Evolutionary conservation across 2,113 vertebrate genomes (phyloP), one percentile per base, ranked within the genome.

Genomic region (Cinclus cinclus): DNA sequence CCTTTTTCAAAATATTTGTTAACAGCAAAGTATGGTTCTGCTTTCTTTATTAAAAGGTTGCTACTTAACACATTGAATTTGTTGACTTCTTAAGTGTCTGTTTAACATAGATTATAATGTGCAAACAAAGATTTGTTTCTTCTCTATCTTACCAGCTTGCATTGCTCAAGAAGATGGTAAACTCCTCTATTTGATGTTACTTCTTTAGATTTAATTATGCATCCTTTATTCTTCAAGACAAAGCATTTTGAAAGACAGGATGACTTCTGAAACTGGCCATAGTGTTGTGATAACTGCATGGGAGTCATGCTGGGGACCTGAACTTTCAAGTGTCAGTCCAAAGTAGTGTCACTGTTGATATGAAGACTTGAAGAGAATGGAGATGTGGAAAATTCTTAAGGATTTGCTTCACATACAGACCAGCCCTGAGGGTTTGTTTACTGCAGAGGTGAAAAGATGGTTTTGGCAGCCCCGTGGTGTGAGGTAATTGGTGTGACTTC

Each of bases 61-160:
- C 88, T 96, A 94, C 69, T 92, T 89, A 89, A 96, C 65, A 52
- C 83, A 11, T 25, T 46, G 89, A 44, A 46, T 95, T 89, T 87
- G 62, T 92, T 87, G 68, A 63, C 80, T 96, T 70, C 56, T 82
- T 95, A 75, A 95, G 83, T 4, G 15, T 73, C 87, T 90, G 71
- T 74, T 91, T 90, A 76, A 77, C 63, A 27, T 2, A 64, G 79
- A 62, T 83, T 46, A 37, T 6, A n/a, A 55, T 15, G 56, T 83
- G 56, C 94, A 97, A 96, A 95, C 81, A 97, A 83, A 91, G 86
- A 82, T 96, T 94, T 96, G 84, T 85, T 97, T 95, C 82, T 95
- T 87, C 90, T 92, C 91, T 94, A 24, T 94, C 90, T 93, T 90
- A 25, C 7, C 25, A 94, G 84, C 55, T 94, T 95, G 68, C 31